A percentile compares a stretch with the other conserved stretches of the same genome.
phyloP scores from a whole-genome alignment of 2,113 vertebrate species.

The Siniperca chuatsi region DNA sequence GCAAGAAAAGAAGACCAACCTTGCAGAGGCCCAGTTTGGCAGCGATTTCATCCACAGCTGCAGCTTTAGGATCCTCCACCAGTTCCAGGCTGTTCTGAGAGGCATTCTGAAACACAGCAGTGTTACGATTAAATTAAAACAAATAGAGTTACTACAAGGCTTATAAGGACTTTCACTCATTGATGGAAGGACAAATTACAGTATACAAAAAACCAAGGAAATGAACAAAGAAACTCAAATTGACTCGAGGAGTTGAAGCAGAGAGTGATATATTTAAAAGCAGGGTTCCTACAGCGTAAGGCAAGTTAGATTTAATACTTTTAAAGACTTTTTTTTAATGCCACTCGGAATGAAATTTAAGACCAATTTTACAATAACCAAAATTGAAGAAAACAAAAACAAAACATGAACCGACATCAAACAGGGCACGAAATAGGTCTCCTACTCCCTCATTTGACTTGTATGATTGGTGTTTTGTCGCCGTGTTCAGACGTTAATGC shows the following conservation, averaged over 20 bases:
- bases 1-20: slow-evolving; percentile 73
- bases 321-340: too few species aligned
- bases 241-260: not conserved
- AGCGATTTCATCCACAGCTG: slow-evolving; percentile 95
- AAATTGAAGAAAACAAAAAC: too few species aligned
- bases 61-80: slow-evolving; percentile 94
- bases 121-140: rapidly evolving
- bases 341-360: too few species aligned
- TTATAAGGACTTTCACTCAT: not conserved
- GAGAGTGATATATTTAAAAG: not conserved
- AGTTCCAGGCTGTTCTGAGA: slow-evolving; percentile 97
- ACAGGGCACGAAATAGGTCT: too few species aligned
- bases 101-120: slow-evolving; percentile 86
- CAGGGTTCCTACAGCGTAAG: too few species aligned
- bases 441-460: too few species aligned
- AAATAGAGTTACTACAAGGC: not conserved
- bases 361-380: too few species aligned
- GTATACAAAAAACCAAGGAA: not conserved
- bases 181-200: not conserved
- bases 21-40: slow-evolving; percentile 96
- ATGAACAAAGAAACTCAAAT: not conserved
- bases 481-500: too few species aligned
- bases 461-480: too few species aligned
- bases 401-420: too few species aligned
- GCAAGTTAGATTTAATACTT: too few species aligned